A percentile compares a stretch with the other conserved stretches of the same genome.
These are phyloP conservation scores for Steatocranus sp. DNA, from an alignment of 2,797 vertebrate genomes.

Conservation along the genomic window DNA sequence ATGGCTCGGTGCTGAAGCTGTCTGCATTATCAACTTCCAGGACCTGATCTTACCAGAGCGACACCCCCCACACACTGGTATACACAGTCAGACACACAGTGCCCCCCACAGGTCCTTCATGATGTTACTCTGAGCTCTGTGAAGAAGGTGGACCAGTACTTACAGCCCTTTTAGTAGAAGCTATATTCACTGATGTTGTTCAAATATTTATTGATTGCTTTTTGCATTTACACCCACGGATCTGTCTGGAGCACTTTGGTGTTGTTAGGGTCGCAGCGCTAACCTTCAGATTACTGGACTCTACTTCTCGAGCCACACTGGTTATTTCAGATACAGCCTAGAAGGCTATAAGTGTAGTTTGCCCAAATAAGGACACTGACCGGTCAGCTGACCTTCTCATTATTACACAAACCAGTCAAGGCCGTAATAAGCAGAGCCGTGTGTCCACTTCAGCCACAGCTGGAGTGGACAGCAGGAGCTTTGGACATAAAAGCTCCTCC, in stretches of 20 bases:
- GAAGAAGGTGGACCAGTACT: not conserved
- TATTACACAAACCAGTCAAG: not conserved
- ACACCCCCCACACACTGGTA: constrained; percentile 98
- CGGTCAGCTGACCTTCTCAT: not conserved
- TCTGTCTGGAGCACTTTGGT: not conserved
- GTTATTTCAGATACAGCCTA: not conserved
- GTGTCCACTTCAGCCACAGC: not conserved
- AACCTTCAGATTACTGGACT: not conserved
- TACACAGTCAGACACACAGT: not conserved
- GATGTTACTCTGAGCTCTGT: not conserved
- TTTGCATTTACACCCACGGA: not conserved
- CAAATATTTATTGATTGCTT: not conserved
- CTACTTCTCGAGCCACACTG: not conserved
- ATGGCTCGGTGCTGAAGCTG: constrained; percentile 92
- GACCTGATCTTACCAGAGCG: constrained; percentile 95
- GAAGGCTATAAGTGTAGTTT: not conserved
- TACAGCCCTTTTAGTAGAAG: not conserved
- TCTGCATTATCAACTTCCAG: constrained; percentile 97
- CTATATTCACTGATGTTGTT: not conserved
- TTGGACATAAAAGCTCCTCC: not conserved
- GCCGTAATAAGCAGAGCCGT: not conserved
- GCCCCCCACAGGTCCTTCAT: not conserved
- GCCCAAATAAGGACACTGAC: not conserved
- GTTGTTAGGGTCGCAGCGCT: not conserved
- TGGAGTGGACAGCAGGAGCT: not conserved